Evolutionary conservation across 2,113 vertebrate species (phyloP).

Genomic region (Oncorhynchus nerka): DNA sequence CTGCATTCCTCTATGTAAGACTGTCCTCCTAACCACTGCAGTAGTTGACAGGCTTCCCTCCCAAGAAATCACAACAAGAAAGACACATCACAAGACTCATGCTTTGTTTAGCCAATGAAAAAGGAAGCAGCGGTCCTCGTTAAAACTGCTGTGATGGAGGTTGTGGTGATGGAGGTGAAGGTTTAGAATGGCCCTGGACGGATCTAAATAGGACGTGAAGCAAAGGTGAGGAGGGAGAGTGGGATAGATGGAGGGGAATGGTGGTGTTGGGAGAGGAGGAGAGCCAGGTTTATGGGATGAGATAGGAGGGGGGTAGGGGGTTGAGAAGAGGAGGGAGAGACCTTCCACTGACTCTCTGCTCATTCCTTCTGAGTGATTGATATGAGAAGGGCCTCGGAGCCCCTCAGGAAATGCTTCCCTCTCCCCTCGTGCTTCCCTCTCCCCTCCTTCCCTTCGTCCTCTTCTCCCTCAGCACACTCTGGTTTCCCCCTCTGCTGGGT

Average conservation of each 20-base stretch:
- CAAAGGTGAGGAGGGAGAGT: neutral
- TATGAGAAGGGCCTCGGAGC: constrained; percentile 48
- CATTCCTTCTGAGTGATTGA: constrained; percentile 66
- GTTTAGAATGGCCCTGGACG: neutral
- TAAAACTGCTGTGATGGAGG: neutral
- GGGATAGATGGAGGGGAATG: neutral
- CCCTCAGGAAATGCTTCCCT: constrained; percentile 44
- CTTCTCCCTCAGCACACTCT: constrained; percentile 23
- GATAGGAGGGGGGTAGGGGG: neutral
- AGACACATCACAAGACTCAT: neutral
- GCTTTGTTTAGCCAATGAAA: neutral
- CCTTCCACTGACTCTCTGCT: constrained; percentile 15
- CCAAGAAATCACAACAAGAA: neutral
- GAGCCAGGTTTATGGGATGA: neutral
- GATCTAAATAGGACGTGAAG: constrained; percentile 2
- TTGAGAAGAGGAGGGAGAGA: neutral
- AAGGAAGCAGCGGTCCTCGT: neutral
- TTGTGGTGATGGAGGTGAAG: neutral
- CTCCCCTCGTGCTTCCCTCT: too few relatives aligned
- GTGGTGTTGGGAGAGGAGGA: neutral
- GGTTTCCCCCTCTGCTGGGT: constrained; percentile 52
- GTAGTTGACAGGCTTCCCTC: neutral
- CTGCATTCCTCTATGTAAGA: neutral
- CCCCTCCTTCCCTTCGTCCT: constrained; percentile 13
- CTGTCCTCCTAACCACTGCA: neutral